Evolutionary conservation across 2,888 invertebrate genomes (phyloP), one percentile per base, ranked within the genome.

Genomic region (Yponomeuta plumbellus): DNA sequence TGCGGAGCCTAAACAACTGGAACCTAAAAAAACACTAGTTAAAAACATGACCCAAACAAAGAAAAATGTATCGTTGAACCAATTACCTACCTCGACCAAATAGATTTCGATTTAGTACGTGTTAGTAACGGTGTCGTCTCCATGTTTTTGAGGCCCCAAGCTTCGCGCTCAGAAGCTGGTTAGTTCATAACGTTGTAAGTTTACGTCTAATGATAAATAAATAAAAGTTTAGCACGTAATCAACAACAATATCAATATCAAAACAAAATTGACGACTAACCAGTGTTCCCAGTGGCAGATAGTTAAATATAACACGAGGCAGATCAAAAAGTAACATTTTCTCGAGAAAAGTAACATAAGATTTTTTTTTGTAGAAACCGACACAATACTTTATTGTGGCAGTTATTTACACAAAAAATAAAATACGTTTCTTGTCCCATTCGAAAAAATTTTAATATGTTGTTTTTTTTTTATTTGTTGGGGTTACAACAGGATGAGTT

Each of bases 1-100:
- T 94, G 68, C 95, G 93, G 92, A 96, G 95, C 76, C 94, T 92
- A 84, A 94, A 94, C 71, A 94, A 93, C 84, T 94, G 95, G 78
- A 97, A 95, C 84, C 97, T 98, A 86, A 65, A 83, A 82, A 26
- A 13, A 52, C 1, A 52, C 17, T 52, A 52, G 13, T 17, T 52
- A 52, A 52, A 52, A 52, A 52, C 44, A 52, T 52, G 44, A 52
- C 61, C 65, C 64, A 65, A 59, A 64, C 23, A 69, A 39, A 66
- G 40, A 61, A 70, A 72, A 70, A 70, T 71, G 70, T 69, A 17
- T 71, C 66, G 73, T 74, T 74, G 73, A 75, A 26, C n/a, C n/a
- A n/a, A n/a, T n/a, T n/a, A 66, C 61, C 74, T 82, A 91, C 91
- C 91, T 90, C 81, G 88, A 86, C 89, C 87, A 88, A 74, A 90